Conservation (phyloP, 1,140 invertebrate species). For the Drosophila takahashii region DNA sequence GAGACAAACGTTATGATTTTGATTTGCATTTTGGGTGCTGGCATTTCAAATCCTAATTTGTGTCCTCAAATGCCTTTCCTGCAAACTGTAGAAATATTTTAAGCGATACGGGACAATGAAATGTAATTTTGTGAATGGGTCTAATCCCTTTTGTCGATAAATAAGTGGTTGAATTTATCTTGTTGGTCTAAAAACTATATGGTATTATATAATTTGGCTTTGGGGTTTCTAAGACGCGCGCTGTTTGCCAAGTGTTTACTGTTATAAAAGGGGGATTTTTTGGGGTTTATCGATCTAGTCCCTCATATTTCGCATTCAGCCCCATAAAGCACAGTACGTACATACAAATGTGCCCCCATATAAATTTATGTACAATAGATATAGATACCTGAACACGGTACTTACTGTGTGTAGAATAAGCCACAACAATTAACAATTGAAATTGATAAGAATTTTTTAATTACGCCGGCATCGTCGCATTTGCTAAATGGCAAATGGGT, state of each 20-base stretch:
- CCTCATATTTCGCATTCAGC: slow-evolving; percentile 11
- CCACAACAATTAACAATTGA: slow-evolving; percentile 77
- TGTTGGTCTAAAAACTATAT: not conserved
- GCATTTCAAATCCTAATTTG: slow-evolving; percentile 7
- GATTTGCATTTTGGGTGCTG: slow-evolving; percentile 16
- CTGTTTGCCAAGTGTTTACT: not conserved
- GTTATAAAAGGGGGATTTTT: slow-evolving; percentile 13
- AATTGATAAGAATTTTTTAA: slow-evolving; percentile 71
- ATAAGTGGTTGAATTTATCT: not conserved
- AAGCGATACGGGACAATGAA: not conserved
- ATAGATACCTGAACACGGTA: slow-evolving; percentile 30
- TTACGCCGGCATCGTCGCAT: slow-evolving; percentile 55
- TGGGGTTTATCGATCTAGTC: slow-evolving; percentile 31
- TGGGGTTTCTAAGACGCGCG: not conserved
- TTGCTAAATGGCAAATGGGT: slow-evolving; percentile 9
- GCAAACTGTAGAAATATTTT: not conserved
- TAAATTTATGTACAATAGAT: slow-evolving; percentile 36
- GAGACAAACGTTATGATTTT: slow-evolving; percentile 20
- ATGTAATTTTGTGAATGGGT: not conserved
- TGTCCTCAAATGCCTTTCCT: not conserved
- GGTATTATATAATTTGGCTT: too few species aligned
- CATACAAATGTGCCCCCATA: slow-evolving; percentile 21
- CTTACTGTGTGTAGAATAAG: slow-evolving; percentile 16
- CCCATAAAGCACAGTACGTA: slow-evolving; percentile 14
- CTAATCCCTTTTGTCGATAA: not conserved